Evolutionary conservation across 1,140 invertebrate species (phyloP).

Genomic region (Apis cerana): DNA sequence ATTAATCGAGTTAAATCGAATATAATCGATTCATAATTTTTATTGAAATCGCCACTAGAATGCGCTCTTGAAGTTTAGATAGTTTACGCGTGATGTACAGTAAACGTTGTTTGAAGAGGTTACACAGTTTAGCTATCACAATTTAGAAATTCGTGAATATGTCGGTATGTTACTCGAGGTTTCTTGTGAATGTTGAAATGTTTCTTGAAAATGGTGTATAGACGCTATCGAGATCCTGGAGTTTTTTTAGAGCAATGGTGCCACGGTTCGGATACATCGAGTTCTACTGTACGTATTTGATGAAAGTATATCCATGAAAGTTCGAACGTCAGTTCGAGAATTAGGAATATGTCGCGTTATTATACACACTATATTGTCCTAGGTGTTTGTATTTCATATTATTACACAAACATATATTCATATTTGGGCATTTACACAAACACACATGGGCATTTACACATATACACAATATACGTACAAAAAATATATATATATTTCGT

Average conservation of each 20-base stretch:
- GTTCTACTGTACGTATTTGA: constrained; percentile 46
- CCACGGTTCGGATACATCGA: constrained; percentile 45
- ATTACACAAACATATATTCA: constrained; percentile 52
- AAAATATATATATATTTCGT: constrained; percentile 35
- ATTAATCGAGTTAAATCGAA: too few relatives aligned
- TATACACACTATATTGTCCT: constrained; percentile 45
- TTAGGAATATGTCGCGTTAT: constrained; percentile 53
- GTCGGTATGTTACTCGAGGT: constrained; percentile 5
- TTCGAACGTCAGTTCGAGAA: constrained; percentile 48
- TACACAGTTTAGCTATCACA: not conserved
- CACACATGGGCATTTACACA: constrained; percentile 41
- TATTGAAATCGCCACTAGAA: not conserved
- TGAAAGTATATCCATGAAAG: constrained; percentile 59
- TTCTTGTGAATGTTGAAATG: not conserved
- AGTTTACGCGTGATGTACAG: not conserved
- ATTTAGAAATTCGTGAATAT: constrained; percentile 6
- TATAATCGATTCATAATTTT: not conserved
- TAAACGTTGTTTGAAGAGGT: not conserved
- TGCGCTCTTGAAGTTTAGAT: too few relatives aligned
- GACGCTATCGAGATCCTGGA: constrained; percentile 3
- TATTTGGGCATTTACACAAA: constrained; percentile 40
- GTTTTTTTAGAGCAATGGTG: not conserved
- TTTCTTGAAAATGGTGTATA: not conserved
- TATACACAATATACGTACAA: constrained; percentile 35
- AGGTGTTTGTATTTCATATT: constrained; percentile 54